Base-by-base conservation (phyloP, 2,113 vertebrate genomes). In the Microcebus jonahi region DNA sequence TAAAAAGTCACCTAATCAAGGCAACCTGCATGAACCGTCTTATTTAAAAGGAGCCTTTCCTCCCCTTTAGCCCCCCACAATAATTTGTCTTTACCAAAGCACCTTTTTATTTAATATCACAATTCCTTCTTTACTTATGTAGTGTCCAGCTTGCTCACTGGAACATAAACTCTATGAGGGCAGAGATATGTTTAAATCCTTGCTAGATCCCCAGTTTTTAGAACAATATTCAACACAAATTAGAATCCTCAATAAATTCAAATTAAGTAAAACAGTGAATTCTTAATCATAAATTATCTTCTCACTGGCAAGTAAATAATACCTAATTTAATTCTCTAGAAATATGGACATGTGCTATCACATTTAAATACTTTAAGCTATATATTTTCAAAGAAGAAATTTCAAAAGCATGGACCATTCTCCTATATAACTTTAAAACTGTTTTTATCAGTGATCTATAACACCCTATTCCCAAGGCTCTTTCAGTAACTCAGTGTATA, bases 311-410 rank as follows among this genome's bases (percentile, higher is more conserved):
- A 95, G 45, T 95, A 89, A 94, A 57, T 23, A 95, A 20, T 39
- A 76, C 14, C 67, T 95, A 48, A 75, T 39, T 67, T 50, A 91
- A 87, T 45, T 73, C 65, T 85, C 71, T n/a, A 96, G 50, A 90
- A 73, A 83, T 29, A 36, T 45, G 36, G 59, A 34, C 20, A 5
- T 53, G 11, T 85, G 21, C 15, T 53, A 61, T 71, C 55, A 57
- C 11, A 45, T 73, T 88, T 94, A 79, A 59, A 17, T 42, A 65
- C 25, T 42, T 45, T 21, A 94, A 65, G 36, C 10, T 29, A 34
- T 27, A 4, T 34, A 17, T 61, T 73, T 95, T 48, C 79, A 79
- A 34, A 94, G 75, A 53, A 59, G 57, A 88, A 90, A 87, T 61
- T 86, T 70, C 65, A 17, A 80, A 93, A 88, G 18, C 45, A 80